phyloP scores from a whole-genome alignment of 2,113 vertebrate genomes.

The Tapirus terrestris region DNA sequence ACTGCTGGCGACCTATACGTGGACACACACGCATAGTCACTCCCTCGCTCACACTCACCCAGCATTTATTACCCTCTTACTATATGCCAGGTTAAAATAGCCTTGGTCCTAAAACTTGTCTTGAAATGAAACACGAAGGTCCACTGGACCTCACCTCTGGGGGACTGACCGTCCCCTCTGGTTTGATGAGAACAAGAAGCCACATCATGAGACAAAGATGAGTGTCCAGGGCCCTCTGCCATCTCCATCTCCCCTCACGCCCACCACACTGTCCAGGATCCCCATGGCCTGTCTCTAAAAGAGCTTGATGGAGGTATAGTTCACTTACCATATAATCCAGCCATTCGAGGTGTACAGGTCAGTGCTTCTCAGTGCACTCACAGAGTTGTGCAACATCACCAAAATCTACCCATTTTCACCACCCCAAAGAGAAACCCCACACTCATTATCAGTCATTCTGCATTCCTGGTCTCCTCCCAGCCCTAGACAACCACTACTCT shows the following conservation, averaged over 20 bases:
- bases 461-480: background rate
- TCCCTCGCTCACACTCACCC: background rate
- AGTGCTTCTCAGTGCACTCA: background rate
- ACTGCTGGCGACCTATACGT: too few species aligned
- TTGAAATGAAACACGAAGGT: background rate
- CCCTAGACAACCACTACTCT: background rate
- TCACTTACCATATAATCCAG: background rate
- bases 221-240: too few species aligned
- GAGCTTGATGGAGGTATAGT: background rate
- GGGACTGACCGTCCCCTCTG: too few species aligned
- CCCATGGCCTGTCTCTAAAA: background rate
- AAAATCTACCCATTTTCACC: background rate
- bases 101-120: background rate
- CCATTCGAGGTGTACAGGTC: background rate
- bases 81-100: background rate
- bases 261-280: too few species aligned
- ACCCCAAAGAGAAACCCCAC: background rate
- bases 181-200: too few species aligned
- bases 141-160: background rate
- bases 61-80: background rate
- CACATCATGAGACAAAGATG: too few species aligned
- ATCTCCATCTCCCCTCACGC: too few species aligned
- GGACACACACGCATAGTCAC: background rate
- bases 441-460: background rate
- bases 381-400: background rate